Conservation (phyloP, 2,888 invertebrate genomes). For the Plemyria rubiginata region DNA sequence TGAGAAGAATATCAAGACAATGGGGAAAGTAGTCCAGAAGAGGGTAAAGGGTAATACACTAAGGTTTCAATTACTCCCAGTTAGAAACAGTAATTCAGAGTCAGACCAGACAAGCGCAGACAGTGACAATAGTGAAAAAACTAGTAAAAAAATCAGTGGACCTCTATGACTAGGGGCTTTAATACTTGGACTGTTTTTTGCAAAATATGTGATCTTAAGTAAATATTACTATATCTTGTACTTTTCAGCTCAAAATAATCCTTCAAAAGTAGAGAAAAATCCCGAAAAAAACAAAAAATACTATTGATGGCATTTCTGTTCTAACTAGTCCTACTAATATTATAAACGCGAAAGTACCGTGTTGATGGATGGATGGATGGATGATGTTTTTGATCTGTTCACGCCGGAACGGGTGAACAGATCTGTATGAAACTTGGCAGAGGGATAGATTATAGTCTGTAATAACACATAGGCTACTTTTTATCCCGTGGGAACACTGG, state of each 20-base stretch:
- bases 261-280: constrained; percentile 8
- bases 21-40: constrained; percentile 86
- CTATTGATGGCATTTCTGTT: constrained; percentile 21
- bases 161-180: constrained; percentile 75
- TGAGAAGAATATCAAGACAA: constrained; percentile 78
- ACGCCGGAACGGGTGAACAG: too few relatives aligned
- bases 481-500: too few relatives aligned
- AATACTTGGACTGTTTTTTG: constrained; percentile 55
- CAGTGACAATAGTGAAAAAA: constrained; percentile 36
- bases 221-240: constrained; percentile 52
- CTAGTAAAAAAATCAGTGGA: constrained; percentile 55
- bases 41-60: constrained; percentile 85
- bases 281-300: constrained; percentile 8
- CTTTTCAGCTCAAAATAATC: constrained; percentile 36
- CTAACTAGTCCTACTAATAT: too few relatives aligned
- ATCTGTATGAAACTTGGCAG: too few relatives aligned
- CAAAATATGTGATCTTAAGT: constrained; percentile 64
- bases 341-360: too few relatives aligned
- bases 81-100: constrained; percentile 53
- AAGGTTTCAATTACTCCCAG: constrained; percentile 86
- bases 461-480: too few relatives aligned
- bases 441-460: too few relatives aligned
- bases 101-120: constrained; percentile 36
- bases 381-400: too few relatives aligned
- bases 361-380: too few relatives aligned